phyloP scores from a whole-genome alignment of 2,888 invertebrate species.

The Ornithoptera alexandrae region DNA sequence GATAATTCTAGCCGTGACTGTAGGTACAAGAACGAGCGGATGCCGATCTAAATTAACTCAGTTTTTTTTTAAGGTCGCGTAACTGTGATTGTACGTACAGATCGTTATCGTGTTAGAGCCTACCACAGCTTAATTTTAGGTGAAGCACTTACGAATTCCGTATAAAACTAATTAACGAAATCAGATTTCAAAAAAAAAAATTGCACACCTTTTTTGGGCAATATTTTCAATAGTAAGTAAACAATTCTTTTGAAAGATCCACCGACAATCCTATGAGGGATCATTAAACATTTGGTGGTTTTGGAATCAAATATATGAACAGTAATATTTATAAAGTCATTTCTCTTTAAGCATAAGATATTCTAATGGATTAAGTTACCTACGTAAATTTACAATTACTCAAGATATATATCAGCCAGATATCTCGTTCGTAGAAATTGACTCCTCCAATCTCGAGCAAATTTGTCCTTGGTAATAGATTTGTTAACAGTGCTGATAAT shows the following conservation, averaged over 20 bases:
- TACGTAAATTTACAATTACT: neutral
- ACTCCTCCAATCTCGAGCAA: neutral
- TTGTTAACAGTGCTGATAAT: neutral
- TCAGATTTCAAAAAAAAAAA: too few relatives aligned
- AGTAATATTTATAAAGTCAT: neutral
- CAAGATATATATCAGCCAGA: neutral
- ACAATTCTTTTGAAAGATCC: neutral
- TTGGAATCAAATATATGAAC: neutral
- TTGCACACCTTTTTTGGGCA: too few relatives aligned
- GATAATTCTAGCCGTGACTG: conserved; percentile 11
- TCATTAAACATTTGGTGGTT: too few relatives aligned
- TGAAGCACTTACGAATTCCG: neutral
- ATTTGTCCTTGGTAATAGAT: conserved; percentile 1
- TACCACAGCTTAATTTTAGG: neutral
- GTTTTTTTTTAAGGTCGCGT: neutral
- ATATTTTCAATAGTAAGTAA: too few relatives aligned
- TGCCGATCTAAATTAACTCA: neutral
- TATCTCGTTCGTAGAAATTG: neutral
- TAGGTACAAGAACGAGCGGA: neutral
- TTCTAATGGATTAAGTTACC: neutral
- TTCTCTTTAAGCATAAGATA: neutral
- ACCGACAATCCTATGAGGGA: neutral
- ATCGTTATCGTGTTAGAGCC: neutral
- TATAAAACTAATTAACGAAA: too few relatives aligned
- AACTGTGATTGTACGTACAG: neutral